Evolutionary conservation across 2,797 vertebrate species (phyloP).

Genomic region (Sebastes taczanowskii): DNA sequence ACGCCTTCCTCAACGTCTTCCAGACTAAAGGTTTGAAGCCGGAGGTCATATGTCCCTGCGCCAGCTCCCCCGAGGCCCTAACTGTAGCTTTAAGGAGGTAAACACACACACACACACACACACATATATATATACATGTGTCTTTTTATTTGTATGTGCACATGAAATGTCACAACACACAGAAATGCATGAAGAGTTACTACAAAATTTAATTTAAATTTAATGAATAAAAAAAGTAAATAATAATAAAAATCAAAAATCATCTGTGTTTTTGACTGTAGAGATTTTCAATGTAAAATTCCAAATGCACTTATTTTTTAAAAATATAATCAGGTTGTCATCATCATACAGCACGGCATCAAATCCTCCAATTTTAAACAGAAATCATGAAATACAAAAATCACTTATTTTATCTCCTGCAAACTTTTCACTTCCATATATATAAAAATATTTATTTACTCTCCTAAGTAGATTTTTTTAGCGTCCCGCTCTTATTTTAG

Average conservation of each 20-base stretch:
- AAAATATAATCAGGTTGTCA: background rate
- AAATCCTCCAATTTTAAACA: background rate
- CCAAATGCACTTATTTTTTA: background rate
- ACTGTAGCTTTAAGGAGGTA: slow-evolving; percentile 96
- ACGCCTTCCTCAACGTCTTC: slow-evolving; percentile 99
- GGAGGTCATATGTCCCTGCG: slow-evolving; percentile 87
- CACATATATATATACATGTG: rapidly evolving
- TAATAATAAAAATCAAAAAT: background rate
- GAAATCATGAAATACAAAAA: background rate
- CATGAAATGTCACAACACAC: background rate
- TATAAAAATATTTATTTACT: background rate
- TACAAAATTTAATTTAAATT: background rate
- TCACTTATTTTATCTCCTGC: background rate
- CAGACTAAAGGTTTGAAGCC: slow-evolving; percentile 95
- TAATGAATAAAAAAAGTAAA: background rate
- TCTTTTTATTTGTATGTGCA: background rate
- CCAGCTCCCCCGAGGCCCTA: slow-evolving; percentile 88
- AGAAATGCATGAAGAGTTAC: background rate
- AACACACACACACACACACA: background rate
- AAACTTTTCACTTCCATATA: background rate
- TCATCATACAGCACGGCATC: background rate
- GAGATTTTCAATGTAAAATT: background rate
- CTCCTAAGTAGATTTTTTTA: background rate
- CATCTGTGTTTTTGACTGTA: background rate
- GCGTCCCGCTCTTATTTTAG: background rate